Evolutionary conservation across 2,797 vertebrate species (phyloP), one percentile per base, ranked within the genome.

Genomic region (Rhabdophis nuchalis): DNA sequence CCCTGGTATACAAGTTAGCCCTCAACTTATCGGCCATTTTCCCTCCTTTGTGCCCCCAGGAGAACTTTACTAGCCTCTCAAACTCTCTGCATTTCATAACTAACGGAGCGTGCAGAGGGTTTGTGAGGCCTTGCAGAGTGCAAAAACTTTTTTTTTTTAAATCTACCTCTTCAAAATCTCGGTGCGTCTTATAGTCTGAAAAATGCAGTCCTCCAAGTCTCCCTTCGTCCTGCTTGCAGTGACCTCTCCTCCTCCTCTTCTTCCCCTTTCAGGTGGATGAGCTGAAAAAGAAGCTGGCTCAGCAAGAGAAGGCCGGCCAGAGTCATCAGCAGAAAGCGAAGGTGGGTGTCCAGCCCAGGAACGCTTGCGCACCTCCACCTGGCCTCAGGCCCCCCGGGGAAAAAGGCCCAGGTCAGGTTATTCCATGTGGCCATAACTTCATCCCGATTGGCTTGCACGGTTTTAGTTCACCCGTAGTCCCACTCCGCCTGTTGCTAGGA

Each of bases 321-420:
- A 92, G 18, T 23, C 97, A 98, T 72, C 97, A 97, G 90, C 97
- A 98, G 95, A 97, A 95, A 77, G 95, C 97, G 0, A 97, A 98
- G 97, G 98, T 98, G 85, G 77, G 29, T 29, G 25, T 54, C 57
- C 8, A 0, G 0, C 9, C 0, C 16, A 46, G 41, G 16, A n/a
- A 10, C 9, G 1, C 68, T 72, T 36, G 32, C 32, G 1, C n/a
- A 72, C 64, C 64, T 64, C 61, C 61, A 2, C n/a, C n/a, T 32
- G 64, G n/a, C 64, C n/a, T 72, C n/a, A 20, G 68, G 7, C 32
- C 32, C 32, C 4, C 68, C 68, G 9, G 9, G 41, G 1, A 9
- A 16, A 29, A 54, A n/a, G 53, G 1, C 1, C 52, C 13, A 4
- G 27, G 7, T 4, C 52, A 54, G 1, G 27, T 23, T 0, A 0